Conservation (phyloP, 2,797 vertebrate genomes). For the Anas georgica region DNA sequence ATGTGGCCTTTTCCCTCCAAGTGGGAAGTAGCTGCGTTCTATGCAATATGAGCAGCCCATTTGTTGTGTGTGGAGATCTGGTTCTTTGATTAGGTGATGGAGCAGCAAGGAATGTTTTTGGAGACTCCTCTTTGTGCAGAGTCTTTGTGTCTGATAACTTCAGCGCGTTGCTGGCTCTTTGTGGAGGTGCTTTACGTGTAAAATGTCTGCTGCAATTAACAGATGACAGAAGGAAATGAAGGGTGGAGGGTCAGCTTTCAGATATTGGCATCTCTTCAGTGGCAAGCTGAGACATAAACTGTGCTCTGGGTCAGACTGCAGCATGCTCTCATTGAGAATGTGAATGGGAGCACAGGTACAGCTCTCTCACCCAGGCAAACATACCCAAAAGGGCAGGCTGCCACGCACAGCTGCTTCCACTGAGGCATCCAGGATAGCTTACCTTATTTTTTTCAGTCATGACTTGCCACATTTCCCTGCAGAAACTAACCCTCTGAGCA, state of each 20-base stretch:
- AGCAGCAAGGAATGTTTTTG: background rate
- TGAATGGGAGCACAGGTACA: background rate
- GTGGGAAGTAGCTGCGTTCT: background rate
- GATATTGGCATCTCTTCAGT: constrained; percentile 44
- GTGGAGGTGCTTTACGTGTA: constrained; percentile 14
- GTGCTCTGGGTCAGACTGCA: background rate
- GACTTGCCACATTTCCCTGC: background rate
- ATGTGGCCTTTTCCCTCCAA: background rate
- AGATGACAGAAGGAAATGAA: constrained; percentile 26
- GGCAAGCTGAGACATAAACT: constrained; percentile 47
- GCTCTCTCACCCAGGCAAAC: background rate
- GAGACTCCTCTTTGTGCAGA: background rate
- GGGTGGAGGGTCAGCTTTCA: constrained; percentile 8
- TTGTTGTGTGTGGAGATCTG: background rate
- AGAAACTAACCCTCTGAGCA: background rate
- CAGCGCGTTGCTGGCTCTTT: background rate
- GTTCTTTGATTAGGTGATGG: background rate
- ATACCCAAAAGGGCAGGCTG: background rate
- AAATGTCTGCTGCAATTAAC: background rate
- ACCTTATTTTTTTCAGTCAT: background rate
- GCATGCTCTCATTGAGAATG: background rate
- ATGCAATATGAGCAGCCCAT: background rate
- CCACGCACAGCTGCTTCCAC: background rate
- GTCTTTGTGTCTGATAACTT: background rate
- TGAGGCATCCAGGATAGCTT: background rate